Conservation (phyloP, 2,797 vertebrate species). For the Cryptoprocta ferox region DNA sequence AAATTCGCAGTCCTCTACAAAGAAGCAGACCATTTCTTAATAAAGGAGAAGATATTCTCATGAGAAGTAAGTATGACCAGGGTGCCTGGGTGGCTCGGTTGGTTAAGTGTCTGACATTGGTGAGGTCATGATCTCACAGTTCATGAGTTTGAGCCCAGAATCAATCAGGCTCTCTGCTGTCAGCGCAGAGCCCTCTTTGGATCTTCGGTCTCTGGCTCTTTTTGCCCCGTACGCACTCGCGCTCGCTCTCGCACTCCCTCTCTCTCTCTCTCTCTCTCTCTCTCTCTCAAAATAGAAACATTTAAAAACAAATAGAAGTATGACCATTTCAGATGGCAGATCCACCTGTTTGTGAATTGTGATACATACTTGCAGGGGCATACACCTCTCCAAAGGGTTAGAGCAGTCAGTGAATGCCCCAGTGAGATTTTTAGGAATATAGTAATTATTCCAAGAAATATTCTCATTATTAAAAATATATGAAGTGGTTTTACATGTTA, state of each 20-base stretch:
- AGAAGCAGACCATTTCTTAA: background rate
- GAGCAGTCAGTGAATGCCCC: background rate
- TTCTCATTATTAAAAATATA: background rate
- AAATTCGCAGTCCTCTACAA: background rate
- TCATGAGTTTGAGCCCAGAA: too few relatives aligned
- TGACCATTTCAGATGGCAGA: background rate
- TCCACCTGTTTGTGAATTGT: background rate
- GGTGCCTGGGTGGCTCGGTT: too few relatives aligned
- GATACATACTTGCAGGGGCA: background rate
- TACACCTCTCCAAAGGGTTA: background rate
- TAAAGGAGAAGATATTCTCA: background rate
- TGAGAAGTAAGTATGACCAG: background rate
- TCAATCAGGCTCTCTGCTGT: too few relatives aligned
- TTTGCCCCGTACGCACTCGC: too few relatives aligned
- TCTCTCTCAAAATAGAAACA: too few relatives aligned
- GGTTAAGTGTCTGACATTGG: too few relatives aligned
- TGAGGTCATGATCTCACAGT: too few relatives aligned
- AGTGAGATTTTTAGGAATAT: background rate
- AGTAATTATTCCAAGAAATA: conserved; percentile 34
- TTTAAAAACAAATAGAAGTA: background rate
- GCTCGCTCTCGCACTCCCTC: rapidly evolving
- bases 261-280: too few relatives aligned
- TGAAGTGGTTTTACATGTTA: conserved; percentile 1
- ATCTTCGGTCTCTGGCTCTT: too few relatives aligned
- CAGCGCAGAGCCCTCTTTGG: too few relatives aligned